Evolutionary conservation across 2,888 invertebrate species (phyloP), one percentile per base, ranked within the genome.

Genomic region (Dioctria linearis): DNA sequence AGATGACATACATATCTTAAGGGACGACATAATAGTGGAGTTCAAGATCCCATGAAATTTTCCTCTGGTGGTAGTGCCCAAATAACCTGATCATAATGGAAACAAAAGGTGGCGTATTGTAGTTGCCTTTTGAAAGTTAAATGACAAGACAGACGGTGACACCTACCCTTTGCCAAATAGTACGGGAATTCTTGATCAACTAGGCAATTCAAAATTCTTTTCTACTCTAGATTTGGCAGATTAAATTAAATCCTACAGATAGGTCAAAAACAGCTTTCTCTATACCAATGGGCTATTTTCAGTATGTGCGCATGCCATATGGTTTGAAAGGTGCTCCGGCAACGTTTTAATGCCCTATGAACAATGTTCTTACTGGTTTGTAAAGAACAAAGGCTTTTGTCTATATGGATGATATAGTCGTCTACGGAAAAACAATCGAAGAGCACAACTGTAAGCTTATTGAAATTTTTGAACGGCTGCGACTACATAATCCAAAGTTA

Each of bases 221-320:
- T 78, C 81, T 37, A 83, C 80, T 8, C 71, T 83, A 37, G 83
- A 83, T 59, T 63, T 83, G 1, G 83, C 81, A 83, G 51, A 78
- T 82, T 4, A 49, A 59, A 37, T 11, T 83, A 4, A 42, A 81
- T 9, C 54, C 69, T 9, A 67, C 71, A 11, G 81, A 83, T 59
- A 54, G 66, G 9, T 46, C n/a, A 4, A 85, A 85, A 79, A 83
- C 84, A 3, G 84, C 81, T 3, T 84, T 84, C 57, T 82, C 63
- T 25, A 79, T 81, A 25, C 79, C 67, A 13, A 75, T 76, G 25
- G 83, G 84, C 0, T 83, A 84, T 37, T 84, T 80, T 46, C 81
- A 85, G 80, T 84, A 80, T 63, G 37, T 83, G 63, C 5, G 71
- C 0, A 49, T 49, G 49, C 71, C 71, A 1, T 39, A 13, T n/a